Percentiles rank a stretch among this genome's conserved stretches.
These are phyloP conservation scores for Danio rerio DNA, from an alignment of 2,113 vertebrate genomes.

Conservation along the genomic window DNA sequence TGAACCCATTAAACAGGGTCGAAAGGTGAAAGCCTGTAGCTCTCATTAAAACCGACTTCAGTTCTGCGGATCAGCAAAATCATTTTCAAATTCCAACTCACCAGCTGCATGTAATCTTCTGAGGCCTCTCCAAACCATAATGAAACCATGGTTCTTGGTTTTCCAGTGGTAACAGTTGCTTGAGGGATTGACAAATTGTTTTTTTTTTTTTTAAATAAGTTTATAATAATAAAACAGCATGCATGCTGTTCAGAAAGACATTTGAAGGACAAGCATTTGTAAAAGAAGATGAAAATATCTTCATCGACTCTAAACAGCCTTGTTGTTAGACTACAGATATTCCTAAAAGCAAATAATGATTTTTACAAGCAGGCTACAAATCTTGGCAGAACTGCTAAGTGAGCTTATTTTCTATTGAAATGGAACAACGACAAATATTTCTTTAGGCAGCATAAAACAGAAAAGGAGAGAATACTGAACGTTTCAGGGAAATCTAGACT, in stretches of 20 bases:
- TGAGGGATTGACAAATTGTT: neutral
- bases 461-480: too few relatives aligned
- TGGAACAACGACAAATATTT: too few relatives aligned
- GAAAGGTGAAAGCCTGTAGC: slow-evolving; percentile 14
- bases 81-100: neutral
- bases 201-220: neutral
- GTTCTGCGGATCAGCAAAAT: neutral
- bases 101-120: neutral
- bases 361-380: too few relatives aligned
- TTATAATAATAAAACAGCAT: neutral
- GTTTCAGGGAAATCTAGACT: too few relatives aligned
- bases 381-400: too few relatives aligned
- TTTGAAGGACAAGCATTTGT: neutral
- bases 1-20: slow-evolving; percentile 15
- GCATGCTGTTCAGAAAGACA: neutral
- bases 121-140: slow-evolving; percentile 1
- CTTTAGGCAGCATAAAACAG: too few relatives aligned
- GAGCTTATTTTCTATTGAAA: too few relatives aligned
- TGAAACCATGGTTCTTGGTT: neutral
- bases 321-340: too few relatives aligned
- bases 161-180: neutral
- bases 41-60: slow-evolving; percentile 1
- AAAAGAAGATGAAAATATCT: neutral
- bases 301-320: too few relatives aligned
- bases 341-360: too few relatives aligned